These are phyloP conservation scores for Antrozous pallidus DNA, from an alignment of 2,797 vertebrate genomes.

Conservation along the genomic window DNA sequence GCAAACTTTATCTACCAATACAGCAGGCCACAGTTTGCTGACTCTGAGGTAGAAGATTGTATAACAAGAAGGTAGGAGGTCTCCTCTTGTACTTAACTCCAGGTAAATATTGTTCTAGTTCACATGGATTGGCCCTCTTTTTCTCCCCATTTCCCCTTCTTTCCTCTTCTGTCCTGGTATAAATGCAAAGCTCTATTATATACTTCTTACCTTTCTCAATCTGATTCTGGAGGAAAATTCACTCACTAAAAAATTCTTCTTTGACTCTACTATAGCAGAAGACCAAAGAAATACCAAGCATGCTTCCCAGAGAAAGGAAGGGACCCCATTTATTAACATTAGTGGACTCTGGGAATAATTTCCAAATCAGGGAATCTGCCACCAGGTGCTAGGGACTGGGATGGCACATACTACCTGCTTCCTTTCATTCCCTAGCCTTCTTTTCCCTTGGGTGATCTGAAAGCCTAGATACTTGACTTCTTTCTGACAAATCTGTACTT, in stretches of 20 bases:
- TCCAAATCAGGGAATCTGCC: too few relatives aligned
- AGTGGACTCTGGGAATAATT: too few relatives aligned
- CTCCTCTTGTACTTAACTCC: not conserved
- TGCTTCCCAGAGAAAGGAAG: too few relatives aligned
- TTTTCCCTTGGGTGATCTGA: too few relatives aligned
- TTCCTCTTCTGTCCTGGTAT: not conserved
- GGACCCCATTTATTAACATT: too few relatives aligned
- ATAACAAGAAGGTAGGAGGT: not conserved
- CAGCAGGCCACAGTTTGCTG: not conserved
- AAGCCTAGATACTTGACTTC: too few relatives aligned
- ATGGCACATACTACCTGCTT: too few relatives aligned
- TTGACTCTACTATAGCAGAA: not conserved
- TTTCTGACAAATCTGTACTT: too few relatives aligned
- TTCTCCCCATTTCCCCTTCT: not conserved
- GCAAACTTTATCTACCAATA: conserved; percentile 37
- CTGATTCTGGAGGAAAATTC: not conserved
- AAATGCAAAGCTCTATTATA: conserved; percentile 25
- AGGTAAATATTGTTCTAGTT: not conserved
- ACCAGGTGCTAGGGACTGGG: too few relatives aligned
- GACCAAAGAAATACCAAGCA: too few relatives aligned
- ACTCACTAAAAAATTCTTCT: not conserved
- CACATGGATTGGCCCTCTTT: not conserved
- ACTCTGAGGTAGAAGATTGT: not conserved
- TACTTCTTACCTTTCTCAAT: conserved; percentile 8
- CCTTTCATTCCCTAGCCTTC: too few relatives aligned